Evolutionary conservation across 23 tunicate genomes (phyloP).

Genomic region (Oikopleura vanhoeffeni): DNA sequence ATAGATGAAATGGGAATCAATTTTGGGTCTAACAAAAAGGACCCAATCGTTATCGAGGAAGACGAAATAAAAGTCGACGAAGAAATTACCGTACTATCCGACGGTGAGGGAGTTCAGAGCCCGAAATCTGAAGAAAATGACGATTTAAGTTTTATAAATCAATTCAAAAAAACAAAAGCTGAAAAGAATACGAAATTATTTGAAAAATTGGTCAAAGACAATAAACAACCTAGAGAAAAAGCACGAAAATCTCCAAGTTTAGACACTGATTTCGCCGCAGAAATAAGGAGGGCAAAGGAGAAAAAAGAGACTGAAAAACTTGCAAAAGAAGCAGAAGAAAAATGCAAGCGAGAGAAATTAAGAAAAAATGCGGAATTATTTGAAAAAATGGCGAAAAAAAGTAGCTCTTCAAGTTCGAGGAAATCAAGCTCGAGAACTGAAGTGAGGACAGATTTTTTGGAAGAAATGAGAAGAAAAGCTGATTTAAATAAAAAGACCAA

Average conservation of each 20-base stretch:
- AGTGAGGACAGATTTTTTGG: not conserved
- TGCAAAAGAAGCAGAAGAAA: not conserved
- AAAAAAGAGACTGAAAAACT: not conserved
- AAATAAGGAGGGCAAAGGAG: not conserved
- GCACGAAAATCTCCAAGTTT: not conserved
- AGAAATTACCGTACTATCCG: not conserved
- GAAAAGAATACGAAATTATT: not conserved
- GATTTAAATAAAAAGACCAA: not conserved
- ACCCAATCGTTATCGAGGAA: constrained; percentile 7
- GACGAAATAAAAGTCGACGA: not conserved
- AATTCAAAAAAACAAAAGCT: not conserved
- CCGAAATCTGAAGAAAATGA: not conserved
- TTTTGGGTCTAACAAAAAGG: not conserved
- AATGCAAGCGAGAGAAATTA: not conserved
- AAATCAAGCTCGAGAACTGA: not conserved
- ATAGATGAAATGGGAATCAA: not conserved
- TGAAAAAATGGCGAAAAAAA: not conserved
- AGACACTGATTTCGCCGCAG: not conserved
- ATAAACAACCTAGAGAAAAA: not conserved
- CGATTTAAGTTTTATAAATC: not conserved
- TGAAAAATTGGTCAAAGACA: not conserved
- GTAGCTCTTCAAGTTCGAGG: not conserved
- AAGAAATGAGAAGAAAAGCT: not conserved
- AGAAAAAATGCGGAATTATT: not conserved
- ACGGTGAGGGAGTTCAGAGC: too few relatives aligned